Evolutionary conservation across 1,140 invertebrate genomes (phyloP), one percentile per base, ranked within the genome.

Genomic region (Kradibia gibbosae): DNA sequence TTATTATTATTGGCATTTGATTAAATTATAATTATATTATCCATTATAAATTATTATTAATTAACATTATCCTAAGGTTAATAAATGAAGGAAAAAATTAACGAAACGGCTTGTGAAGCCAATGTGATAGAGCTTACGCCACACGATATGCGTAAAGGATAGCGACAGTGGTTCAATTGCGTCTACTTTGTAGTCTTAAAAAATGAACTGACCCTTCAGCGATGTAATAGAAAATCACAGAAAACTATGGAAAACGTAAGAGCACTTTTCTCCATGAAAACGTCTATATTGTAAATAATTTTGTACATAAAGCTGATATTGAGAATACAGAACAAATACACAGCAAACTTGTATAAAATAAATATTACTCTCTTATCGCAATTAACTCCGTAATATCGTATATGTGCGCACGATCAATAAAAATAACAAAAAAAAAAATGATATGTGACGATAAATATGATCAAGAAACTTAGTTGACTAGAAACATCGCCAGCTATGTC

Each of bases 61-160:
- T 78, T 74, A 82, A 78, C 62, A 82, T 82, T 73, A 75, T 78
- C 42, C 22, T 82, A 79, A 79, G 39, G 39, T 74, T 60, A 70
- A 60, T 71, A 76, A 70, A 39, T 22, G 70, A 74, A 77, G 83
- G 80, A 48, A 70, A 85, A 85, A 85, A 84, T 80, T 85, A 88
- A 90, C 85, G 86, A 90, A 89, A 88, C 86, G 90, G 90, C 90
- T 91, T 91, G 53, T 86, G 84, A 91, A 91, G 90, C 90, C 90
- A 90, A 91, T 91, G 90, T 91, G 90, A 91, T 91, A 91, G 90
- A 91, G 90, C 90, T 91, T 91, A 90, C 87, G 88, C 88, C 86
- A 88, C 87, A 88, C 85, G 88, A 88, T 83, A 87, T 83, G 83
- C 78, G 79, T 85, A 62, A 84, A 74, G 81, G 67, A 67, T 81